phyloP scores from a whole-genome alignment of 2,797 vertebrate species.

The Xiphorhynchus erythropygius region DNA sequence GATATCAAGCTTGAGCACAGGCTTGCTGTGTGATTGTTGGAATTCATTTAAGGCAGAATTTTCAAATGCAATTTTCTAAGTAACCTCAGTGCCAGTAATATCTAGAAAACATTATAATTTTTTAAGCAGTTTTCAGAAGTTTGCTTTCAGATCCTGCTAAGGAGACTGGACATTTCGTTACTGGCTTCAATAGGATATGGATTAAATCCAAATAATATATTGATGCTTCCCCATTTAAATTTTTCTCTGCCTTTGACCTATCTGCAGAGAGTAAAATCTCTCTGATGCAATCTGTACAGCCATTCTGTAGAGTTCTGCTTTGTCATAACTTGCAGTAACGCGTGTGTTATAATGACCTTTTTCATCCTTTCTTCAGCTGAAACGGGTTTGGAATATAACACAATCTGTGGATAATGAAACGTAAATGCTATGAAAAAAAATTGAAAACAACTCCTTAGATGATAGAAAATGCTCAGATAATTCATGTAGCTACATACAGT shows the following conservation, averaged over 20 bases:
- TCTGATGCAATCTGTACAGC: background rate
- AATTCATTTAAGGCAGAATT: constrained; percentile 10
- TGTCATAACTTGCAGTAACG: background rate
- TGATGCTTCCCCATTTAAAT: background rate
- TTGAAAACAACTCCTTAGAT: background rate
- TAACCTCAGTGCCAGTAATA: background rate
- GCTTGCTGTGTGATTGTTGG: background rate
- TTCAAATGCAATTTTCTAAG: background rate
- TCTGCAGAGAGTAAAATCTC: background rate
- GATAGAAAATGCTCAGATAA: background rate
- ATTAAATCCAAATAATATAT: background rate
- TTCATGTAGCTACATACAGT: background rate
- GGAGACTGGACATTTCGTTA: background rate
- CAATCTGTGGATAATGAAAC: background rate
- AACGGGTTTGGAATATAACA: background rate
- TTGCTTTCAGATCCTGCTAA: background rate
- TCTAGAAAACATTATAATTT: background rate
- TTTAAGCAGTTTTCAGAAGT: constrained; percentile 7
- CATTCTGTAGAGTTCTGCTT: background rate
- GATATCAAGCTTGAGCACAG: background rate
- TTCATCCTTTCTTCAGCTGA: background rate
- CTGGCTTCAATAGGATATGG: background rate
- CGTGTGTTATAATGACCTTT: background rate
- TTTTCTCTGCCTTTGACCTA: background rate
- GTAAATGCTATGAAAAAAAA: background rate